Base-by-base conservation (phyloP, 2,888 invertebrate genomes). In the Acleris literana region DNA sequence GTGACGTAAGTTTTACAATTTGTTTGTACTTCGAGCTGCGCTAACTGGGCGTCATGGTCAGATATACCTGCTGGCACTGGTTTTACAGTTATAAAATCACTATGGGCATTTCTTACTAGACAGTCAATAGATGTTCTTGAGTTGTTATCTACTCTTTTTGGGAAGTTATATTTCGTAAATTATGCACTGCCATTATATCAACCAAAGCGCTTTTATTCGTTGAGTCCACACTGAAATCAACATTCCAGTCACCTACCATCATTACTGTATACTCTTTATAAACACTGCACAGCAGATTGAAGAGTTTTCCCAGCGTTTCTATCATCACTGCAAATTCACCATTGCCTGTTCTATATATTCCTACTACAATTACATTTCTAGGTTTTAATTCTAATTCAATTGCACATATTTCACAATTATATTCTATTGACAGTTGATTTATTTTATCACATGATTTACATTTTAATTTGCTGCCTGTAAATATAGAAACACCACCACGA, bases 371-470 rank as follows among this genome's bases (percentile, higher is more conserved):
- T 18, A 43, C 13, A 11, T 43, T 43, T 20, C 1, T 16, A n/a
- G 55, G 39, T 16, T 55, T 55, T 20, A 55, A 20, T 18, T 39
- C n/a, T n/a, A n/a, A n/a, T n/a, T n/a, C n/a, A n/a, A n/a, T n/a
- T n/a, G 55, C 43, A 43, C 39, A 18, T 16, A 55, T 39, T 17
- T 55, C 55, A 43, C 55, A 55, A 22, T 55, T 20, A 22, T 43
- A 55, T 16, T 55, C 55, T 18, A 20, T 13, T 2, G 55, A 20
- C 5, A 55, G 16, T 9, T 43, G 18, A 18, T 55, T 43, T 55
- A 55, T 44, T 3, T 16, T 20, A 6, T 43, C 43, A 55, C 55
- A 55, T 1, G 39, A 20, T 43, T 20, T 55, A 16, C 18, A 55
- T 55, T 43, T 20, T 13, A 43, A 3, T 16, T 55, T 43, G 5